A percentile compares a stretch with the other conserved stretches of the same genome.
Evolutionary conservation across 2,113 vertebrate species (phyloP).

Genomic region (Sinosuthora webbiana): DNA sequence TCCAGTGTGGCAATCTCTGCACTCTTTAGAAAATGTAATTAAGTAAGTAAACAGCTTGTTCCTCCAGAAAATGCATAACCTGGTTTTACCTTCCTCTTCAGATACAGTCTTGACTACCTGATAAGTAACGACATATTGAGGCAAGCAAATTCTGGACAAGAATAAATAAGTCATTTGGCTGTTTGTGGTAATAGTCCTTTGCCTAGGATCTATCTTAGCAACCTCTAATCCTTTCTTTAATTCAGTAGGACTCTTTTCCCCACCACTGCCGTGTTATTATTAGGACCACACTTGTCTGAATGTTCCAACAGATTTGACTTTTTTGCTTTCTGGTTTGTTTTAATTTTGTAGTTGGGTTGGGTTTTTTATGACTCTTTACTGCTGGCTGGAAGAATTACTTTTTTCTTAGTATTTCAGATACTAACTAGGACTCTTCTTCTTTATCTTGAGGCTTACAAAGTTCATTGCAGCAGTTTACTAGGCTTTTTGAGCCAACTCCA

Average conservation of each 20-base stretch:
- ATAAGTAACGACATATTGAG: background rate
- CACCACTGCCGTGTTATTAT: fast-evolving
- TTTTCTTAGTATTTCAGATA: background rate
- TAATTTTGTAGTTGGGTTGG: background rate
- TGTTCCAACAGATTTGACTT: background rate
- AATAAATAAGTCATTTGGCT: background rate
- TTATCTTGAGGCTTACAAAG: background rate
- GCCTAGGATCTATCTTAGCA: background rate
- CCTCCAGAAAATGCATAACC: background rate
- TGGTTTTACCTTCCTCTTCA: background rate
- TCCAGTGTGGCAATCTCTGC: background rate
- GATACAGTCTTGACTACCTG: background rate
- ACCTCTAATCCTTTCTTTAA: background rate
- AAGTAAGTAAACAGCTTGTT: background rate
- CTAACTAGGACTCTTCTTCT: background rate
- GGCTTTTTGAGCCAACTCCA: background rate
- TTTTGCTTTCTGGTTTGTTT: background rate
- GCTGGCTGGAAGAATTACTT: background rate
- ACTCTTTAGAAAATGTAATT: background rate
- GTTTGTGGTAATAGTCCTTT: background rate
- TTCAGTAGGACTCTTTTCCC: background rate
- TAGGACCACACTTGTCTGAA: background rate
- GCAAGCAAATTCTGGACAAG: background rate
- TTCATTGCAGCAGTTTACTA: background rate
- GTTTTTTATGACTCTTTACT: background rate